Conservation (phyloP, 2,888 invertebrate genomes). For the Brassicogethes aeneus region DNA sequence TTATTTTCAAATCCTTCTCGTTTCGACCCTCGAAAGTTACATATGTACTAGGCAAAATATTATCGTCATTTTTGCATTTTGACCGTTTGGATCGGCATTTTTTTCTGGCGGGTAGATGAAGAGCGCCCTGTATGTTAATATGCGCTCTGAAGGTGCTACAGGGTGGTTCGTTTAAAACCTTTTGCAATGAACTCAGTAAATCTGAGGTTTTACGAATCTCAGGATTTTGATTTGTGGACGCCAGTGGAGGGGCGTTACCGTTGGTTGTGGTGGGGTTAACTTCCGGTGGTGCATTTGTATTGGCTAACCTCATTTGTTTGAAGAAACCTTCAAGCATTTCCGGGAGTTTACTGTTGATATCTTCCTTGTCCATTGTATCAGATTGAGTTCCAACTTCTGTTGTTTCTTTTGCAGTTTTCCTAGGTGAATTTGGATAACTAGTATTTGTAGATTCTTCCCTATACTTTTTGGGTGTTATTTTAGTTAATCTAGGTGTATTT, state of each 20-base stretch:
- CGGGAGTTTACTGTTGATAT: slow-evolving; percentile 9
- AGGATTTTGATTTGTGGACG: slow-evolving; percentile 2
- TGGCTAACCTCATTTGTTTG: slow-evolving; percentile 21
- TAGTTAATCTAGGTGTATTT: neutral
- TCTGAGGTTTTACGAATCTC: slow-evolving; percentile 27
- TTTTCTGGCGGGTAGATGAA: slow-evolving; percentile 44
- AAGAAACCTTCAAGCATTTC: slow-evolving; percentile 21
- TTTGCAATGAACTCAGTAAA: slow-evolving; percentile 36
- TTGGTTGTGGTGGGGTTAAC: slow-evolving; percentile 32
- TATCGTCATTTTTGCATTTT: slow-evolving; percentile 34
- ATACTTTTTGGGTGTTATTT: slow-evolving; percentile 1
- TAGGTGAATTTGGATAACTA: neutral
- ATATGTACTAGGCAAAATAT: slow-evolving; percentile 49
- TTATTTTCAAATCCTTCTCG: slow-evolving; percentile 34
- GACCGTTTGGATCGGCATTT: slow-evolving; percentile 33
- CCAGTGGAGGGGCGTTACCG: slow-evolving; percentile 9
- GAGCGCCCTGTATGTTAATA: slow-evolving; percentile 48
- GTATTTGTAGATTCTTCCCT: slow-evolving; percentile 5
- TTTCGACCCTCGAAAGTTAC: slow-evolving; percentile 49
- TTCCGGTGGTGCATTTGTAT: slow-evolving; percentile 20
- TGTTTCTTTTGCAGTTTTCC: neutral
- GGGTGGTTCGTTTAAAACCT: slow-evolving; percentile 25
- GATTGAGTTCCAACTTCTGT: slow-evolving; percentile 19
- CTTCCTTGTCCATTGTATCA: slow-evolving; percentile 15
- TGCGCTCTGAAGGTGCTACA: slow-evolving; percentile 39